phyloP scores from a whole-genome alignment of 2,113 vertebrate genomes.

The Girardinichthys multiradiatus region DNA sequence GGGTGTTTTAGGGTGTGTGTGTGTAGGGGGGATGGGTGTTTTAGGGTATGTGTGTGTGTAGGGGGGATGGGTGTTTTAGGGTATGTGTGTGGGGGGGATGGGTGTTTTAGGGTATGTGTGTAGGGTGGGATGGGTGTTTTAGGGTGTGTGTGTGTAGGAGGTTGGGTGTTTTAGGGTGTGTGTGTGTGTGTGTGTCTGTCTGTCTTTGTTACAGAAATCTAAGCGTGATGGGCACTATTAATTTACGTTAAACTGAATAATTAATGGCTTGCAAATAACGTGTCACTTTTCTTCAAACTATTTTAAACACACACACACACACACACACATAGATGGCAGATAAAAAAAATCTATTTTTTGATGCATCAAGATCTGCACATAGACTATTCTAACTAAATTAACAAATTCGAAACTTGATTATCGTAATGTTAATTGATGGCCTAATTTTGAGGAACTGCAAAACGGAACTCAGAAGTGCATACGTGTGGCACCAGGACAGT shows the following conservation, averaged over 20 bases:
- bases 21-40: conserved; percentile 7
- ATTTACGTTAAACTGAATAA: neutral
- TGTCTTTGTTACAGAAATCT: conserved; percentile 21
- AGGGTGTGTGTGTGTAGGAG: neutral
- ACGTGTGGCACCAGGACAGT: too few relatives aligned
- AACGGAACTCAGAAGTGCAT: too few relatives aligned
- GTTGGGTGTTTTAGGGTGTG: conserved; percentile 6
- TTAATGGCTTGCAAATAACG: too few relatives aligned
- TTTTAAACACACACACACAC: too few relatives aligned
- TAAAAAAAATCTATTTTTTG: neutral
- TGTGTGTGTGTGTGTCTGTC: conserved; percentile 5
- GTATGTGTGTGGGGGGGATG: neutral
- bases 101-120: conserved; percentile 18
- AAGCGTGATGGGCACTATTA: conserved; percentile 11
- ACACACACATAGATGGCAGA: too few relatives aligned
- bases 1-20: conserved; percentile 4
- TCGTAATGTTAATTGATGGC: too few relatives aligned
- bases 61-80: conserved; percentile 19
- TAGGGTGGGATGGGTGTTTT: too few relatives aligned
- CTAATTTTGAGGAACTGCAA: too few relatives aligned
- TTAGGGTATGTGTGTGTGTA: neutral
- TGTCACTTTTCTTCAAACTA: too few relatives aligned
- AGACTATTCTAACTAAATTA: too few relatives aligned
- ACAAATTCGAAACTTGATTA: too few relatives aligned
- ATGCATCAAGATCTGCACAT: neutral